Evolutionary conservation across 2,888 invertebrate species (phyloP).

Genomic region (Trichogramma dendrolimi): DNA sequence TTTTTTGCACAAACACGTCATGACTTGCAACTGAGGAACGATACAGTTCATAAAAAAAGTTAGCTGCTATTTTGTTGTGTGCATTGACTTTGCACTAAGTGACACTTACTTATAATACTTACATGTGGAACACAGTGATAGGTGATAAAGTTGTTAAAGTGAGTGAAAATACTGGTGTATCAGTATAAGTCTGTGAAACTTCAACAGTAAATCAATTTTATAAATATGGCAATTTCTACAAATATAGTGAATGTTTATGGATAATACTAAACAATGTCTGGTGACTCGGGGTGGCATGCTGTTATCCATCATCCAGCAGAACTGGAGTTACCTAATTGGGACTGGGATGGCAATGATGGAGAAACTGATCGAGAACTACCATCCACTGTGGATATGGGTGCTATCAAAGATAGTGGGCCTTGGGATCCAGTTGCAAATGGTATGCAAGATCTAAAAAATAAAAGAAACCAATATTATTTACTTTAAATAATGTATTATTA

Average conservation of each 20-base stretch:
- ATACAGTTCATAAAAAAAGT: no score
- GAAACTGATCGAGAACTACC: slow-evolving; percentile 61
- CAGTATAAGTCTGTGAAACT: no score
- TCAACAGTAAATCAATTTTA: no score
- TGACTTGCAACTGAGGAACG: no score
- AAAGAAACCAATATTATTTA: not conserved
- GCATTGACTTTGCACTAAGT: no score
- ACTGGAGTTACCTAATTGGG: slow-evolving; percentile 50
- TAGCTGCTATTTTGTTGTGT: no score
- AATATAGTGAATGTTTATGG: slow-evolving; percentile 41
- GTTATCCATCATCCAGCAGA: slow-evolving; percentile 59
- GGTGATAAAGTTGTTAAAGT: no score
- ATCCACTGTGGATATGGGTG: slow-evolving; percentile 65
- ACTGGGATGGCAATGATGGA: slow-evolving; percentile 56
- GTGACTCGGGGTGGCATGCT: slow-evolving; percentile 57
- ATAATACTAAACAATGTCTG: slow-evolving; percentile 42
- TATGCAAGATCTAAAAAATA: slow-evolving; percentile 34
- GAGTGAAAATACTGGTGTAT: no score
- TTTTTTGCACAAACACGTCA: no score
- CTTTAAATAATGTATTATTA: not conserved
- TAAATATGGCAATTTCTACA: slow-evolving; percentile 39
- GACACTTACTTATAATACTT: no score
- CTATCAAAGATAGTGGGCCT: slow-evolving; percentile 57
- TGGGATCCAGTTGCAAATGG: slow-evolving; percentile 47
- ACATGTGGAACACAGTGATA: no score